Conservation (phyloP, 2,797 vertebrate genomes). For the Odontamblyopus lacepedii region DNA sequence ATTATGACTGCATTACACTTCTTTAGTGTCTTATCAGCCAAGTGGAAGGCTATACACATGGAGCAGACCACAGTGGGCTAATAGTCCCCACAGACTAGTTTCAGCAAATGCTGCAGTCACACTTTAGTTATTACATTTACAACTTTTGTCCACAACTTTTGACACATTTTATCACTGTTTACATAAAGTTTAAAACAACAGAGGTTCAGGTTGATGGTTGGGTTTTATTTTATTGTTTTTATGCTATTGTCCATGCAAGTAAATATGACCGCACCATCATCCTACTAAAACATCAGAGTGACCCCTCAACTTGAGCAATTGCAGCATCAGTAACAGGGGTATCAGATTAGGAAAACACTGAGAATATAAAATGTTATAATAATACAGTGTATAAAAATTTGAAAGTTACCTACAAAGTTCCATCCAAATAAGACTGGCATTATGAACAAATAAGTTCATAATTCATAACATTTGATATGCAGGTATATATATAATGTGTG, state of each 20-base stretch:
- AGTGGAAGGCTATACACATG: constrained; percentile 52
- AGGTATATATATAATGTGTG: too few species aligned
- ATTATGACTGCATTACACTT: constrained; percentile 69
- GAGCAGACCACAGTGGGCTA: constrained; percentile 58
- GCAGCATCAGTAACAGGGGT: background rate
- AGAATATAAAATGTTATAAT: too few species aligned
- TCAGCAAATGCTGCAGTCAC: constrained; percentile 43
- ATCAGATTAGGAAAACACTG: background rate
- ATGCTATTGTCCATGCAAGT: background rate
- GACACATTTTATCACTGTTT: background rate
- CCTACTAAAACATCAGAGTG: background rate
- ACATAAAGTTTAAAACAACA: background rate
- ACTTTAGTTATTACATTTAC: constrained; percentile 18
- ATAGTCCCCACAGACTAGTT: constrained; percentile 53
- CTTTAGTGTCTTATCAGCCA: constrained; percentile 67
- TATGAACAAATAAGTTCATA: too few species aligned
- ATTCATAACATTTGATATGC: too few species aligned
- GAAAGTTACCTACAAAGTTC: background rate
- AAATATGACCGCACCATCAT: background rate
- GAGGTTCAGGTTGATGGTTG: background rate
- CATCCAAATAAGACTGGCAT: too few species aligned
- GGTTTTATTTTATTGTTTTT: background rate
- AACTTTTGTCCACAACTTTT: constrained; percentile 20
- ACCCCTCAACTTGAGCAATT: constrained; percentile 4
- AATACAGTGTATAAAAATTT: background rate